Base-by-base conservation (phyloP, 2,797 vertebrate species). In the Ammospiza maritima region DNA sequence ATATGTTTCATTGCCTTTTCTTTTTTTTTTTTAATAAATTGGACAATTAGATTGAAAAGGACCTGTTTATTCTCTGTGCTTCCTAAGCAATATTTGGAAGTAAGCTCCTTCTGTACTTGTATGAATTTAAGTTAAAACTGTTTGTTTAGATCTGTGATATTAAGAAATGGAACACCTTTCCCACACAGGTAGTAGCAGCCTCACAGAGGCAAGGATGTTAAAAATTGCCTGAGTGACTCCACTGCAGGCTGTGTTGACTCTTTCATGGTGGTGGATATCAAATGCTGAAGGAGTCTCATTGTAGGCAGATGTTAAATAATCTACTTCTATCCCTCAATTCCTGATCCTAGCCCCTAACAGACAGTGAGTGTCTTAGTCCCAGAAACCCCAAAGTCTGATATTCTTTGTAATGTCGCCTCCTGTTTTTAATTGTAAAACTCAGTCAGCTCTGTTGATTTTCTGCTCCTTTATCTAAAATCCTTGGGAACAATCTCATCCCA, bases 41-140 rank as follows among this genome's bases (percentile, higher is more conserved):
- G 60, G 48, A 70, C 51, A 62, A 51, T 56, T 70, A 84, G 36
- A 38, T 25, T 70, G 76, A 78, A 88, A 93, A 89, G n/a, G 23
- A 51, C 22, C 9, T 32, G 77, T 83, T 84, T 78, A 79, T 90
- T 87, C 56, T 58, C 56, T 20, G 0, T 67, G 67, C 45, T 88
- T 93, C 65, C 78, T 58, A 85, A 87, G 74, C 69, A 89, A 66
- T 70, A 70, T 76, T 82, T 90, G 79, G 62, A 77, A 83, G 65
- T 6, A 58, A 80, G 38, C 7, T 90, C 22, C 4, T 73, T 48
- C 66, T 77, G 32, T 60, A 42, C 40, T 64, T 34, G 22, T 48
- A 48, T 26, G 62, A 50, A 29, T 84, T 90, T 88, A 81, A 86
- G 90, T 94, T 86, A 58, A 90, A 93, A 23, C 36, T 51, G 9